A percentile compares a stretch with the other conserved stretches of the same genome.
Evolutionary conservation across 2,797 vertebrate genomes (phyloP).

Genomic region (Silurus lanzhouensis): DNA sequence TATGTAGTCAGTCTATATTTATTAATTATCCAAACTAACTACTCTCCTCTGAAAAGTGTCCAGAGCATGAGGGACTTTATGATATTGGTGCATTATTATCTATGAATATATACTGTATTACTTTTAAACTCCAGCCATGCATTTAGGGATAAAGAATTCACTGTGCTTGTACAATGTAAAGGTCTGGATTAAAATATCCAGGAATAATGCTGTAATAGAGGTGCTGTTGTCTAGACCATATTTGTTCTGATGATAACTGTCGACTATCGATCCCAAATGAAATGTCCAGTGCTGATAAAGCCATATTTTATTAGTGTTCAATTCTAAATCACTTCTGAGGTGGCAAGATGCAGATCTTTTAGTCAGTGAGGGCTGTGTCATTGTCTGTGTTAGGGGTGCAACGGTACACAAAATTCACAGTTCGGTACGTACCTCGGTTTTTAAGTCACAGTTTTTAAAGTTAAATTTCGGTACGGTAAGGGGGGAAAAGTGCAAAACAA

Average conservation of each 20-base stretch:
- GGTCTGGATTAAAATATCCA: slow-evolving; percentile 21
- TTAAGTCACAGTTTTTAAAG: too few species aligned
- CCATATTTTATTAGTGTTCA: background rate
- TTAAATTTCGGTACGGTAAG: too few species aligned
- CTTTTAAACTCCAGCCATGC: background rate
- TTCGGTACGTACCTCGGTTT: too few species aligned
- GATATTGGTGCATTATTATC: background rate
- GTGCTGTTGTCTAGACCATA: background rate
- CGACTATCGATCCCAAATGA: background rate
- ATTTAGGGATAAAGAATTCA: slow-evolving; percentile 5
- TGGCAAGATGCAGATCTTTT: background rate
- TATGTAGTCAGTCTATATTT: background rate
- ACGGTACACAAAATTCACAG: too few species aligned
- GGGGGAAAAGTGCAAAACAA: too few species aligned
- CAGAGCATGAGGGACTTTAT: background rate
- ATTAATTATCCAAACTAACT: background rate
- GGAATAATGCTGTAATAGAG: slow-evolving; percentile 18
- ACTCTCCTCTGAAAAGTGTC: background rate
- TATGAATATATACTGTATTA: background rate
- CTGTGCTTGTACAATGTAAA: background rate
- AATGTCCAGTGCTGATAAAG: background rate
- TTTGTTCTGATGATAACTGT: background rate
- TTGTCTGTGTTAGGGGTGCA: background rate
- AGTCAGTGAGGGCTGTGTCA: background rate
- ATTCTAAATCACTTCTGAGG: background rate